A percentile compares a stretch with the other conserved stretches of the same genome.
Evolutionary conservation across 2,888 invertebrate genomes (phyloP).

Genomic region (Kuschelorhynchus macadamiae): DNA sequence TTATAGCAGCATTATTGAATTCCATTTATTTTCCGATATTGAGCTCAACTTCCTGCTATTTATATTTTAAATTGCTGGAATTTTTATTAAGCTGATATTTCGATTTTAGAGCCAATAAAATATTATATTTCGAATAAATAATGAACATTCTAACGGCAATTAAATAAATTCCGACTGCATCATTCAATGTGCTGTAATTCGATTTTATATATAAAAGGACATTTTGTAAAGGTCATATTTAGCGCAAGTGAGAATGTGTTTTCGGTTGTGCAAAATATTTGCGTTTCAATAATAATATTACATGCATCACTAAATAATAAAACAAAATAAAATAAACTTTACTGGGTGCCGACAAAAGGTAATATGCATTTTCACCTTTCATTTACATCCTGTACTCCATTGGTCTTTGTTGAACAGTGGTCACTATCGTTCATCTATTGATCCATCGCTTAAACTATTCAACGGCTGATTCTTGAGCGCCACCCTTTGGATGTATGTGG

Average conservation of each 20-base stretch:
- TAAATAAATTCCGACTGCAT: slow-evolving; percentile 16
- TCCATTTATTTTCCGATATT: slow-evolving; percentile 31
- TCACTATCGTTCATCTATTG: no score
- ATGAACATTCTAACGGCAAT: slow-evolving; percentile 21
- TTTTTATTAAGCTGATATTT: slow-evolving; percentile 36
- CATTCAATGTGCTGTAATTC: background rate
- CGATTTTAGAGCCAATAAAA: slow-evolving; percentile 21
- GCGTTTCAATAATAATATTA: background rate
- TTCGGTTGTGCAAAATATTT: background rate
- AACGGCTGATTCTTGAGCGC: no score
- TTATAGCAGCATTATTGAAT: slow-evolving; percentile 19
- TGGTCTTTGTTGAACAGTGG: no score
- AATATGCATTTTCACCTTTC: no score
- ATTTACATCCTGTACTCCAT: no score
- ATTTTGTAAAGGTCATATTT: no score
- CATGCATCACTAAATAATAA: no score
- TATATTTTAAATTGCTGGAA: slow-evolving; percentile 30
- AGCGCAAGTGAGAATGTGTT: background rate
- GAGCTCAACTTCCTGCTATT: slow-evolving; percentile 33
- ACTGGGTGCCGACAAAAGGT: no score
- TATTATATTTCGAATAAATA: slow-evolving; percentile 31
- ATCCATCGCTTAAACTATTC: no score
- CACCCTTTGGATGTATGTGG: no score
- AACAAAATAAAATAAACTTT: no score
- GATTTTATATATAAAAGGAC: no score